These are phyloP conservation scores for Stenchaetothrips biformis DNA, from an alignment of 2,888 invertebrate genomes.

Conservation along the genomic window DNA sequence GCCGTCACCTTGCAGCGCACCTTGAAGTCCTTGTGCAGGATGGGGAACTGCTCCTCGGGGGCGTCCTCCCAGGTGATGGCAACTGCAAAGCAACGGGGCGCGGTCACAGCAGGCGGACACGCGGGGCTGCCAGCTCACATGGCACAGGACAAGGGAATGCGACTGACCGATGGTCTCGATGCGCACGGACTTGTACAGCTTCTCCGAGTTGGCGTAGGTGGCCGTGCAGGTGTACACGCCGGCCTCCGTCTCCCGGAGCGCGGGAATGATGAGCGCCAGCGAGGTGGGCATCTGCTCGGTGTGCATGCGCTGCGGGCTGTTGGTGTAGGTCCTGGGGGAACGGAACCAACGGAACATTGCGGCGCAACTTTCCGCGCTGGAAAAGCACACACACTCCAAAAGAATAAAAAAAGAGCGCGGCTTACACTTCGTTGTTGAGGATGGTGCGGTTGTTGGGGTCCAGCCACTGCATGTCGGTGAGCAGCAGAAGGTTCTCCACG, in stretches of 20 bases:
- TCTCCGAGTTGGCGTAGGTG: constrained; percentile 67
- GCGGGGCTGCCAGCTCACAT: not conserved
- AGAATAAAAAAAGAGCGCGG: constrained; percentile 15
- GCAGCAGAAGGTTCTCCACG: constrained; percentile 60
- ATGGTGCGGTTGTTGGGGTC: constrained; percentile 67
- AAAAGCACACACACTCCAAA: constrained; percentile 10
- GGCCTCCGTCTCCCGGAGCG: constrained; percentile 67
- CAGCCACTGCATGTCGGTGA: constrained; percentile 73
- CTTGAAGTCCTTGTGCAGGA: constrained; percentile 66
- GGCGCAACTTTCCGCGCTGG: not conserved
- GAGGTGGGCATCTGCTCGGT: constrained; percentile 55
- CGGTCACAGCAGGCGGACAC: not conserved
- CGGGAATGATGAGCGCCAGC: constrained; percentile 68
- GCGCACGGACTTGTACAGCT: constrained; percentile 60
- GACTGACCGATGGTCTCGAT: constrained; percentile 68
- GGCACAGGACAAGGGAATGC: constrained; percentile 28
- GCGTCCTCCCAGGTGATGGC: constrained; percentile 84
- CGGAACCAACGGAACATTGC: constrained; percentile 31
- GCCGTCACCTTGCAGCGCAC: constrained; percentile 81
- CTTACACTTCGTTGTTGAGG: constrained; percentile 46
- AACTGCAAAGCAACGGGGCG: constrained; percentile 52
- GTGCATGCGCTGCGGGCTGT: constrained; percentile 54
- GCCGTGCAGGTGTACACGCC: constrained; percentile 79
- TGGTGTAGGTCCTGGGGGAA: constrained; percentile 33
- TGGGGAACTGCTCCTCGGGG: constrained; percentile 75